These are phyloP conservation scores for Drosophila neocordata DNA, from an alignment of 1,140 invertebrate genomes.

Conservation along the genomic window DNA sequence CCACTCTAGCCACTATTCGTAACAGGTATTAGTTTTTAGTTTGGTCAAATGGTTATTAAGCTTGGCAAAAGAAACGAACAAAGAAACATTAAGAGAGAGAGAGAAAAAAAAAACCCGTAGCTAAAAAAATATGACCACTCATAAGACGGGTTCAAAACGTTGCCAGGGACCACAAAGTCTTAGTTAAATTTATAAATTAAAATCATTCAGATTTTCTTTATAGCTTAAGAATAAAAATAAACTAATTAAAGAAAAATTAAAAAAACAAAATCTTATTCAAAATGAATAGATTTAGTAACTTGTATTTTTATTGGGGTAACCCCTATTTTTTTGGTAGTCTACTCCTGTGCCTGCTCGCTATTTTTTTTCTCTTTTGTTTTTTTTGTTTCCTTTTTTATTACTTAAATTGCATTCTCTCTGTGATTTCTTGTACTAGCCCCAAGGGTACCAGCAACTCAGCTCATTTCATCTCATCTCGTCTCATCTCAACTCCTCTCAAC, in stretches of 20 bases:
- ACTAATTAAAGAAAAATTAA: no score
- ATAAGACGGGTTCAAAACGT: constrained; percentile 42
- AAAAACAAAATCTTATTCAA: no score
- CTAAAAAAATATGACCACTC: neutral
- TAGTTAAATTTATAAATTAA: no score
- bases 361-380: constrained; percentile 22
- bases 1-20: neutral
- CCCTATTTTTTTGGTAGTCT: neutral
- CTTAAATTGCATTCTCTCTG: constrained; percentile 57
- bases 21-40: constrained; percentile 39
- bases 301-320: no score
- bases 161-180: constrained; percentile 22
- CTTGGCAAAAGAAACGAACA: constrained; percentile 5
- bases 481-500: neutral
- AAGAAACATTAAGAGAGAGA: neutral
- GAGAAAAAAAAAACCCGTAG: neutral
- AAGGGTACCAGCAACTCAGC: constrained; percentile 27
- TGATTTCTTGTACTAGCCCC: constrained; percentile 42
- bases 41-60: constrained; percentile 47
- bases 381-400: constrained; percentile 37
- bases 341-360: neutral
- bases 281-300: no score
- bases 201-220: no score
- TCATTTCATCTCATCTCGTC: neutral
- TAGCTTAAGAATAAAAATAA: no score